Percentiles rank a stretch among this genome's conserved stretches.
Conservation (phyloP, 2,888 invertebrate genomes). For the Lamellibrachia satsuma region DNA sequence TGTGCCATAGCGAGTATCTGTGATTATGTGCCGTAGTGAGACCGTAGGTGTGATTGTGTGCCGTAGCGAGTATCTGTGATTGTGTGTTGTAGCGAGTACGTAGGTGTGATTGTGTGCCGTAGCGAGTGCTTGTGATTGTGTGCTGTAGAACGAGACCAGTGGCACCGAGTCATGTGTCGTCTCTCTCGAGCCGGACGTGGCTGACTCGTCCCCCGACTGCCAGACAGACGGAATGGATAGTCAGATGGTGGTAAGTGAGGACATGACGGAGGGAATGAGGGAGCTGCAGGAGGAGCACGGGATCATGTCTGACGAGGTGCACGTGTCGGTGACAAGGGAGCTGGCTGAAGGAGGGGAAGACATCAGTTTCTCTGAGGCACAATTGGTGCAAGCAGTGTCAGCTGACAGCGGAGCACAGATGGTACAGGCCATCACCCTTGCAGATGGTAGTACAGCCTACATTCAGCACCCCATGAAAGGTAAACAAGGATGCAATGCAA, state of each 20-base stretch:
- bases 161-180: not conserved
- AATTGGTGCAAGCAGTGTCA: not conserved
- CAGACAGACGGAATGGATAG: not conserved
- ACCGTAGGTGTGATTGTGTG: too few species aligned
- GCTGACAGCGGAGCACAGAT: not conserved
- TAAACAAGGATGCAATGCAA: not conserved
- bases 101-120: too few species aligned
- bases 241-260: not conserved
- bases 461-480: slow-evolving; percentile 53
- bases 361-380: not conserved
- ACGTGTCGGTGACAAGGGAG: not conserved
- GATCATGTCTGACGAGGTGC: not conserved
- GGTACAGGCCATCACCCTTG: slow-evolving; percentile 25
- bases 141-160: not conserved
- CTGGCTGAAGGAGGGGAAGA: not conserved
- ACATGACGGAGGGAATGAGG: not conserved
- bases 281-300: not conserved
- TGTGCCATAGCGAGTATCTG: too few species aligned
- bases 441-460: slow-evolving; percentile 58
- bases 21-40: too few species aligned
- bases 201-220: not conserved
- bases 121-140: not conserved
- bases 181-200: not conserved
- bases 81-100: too few species aligned
- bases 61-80: too few species aligned